Percentiles rank a stretch among this genome's conserved stretches.
Evolutionary conservation across 2,113 vertebrate genomes (phyloP).

Genomic region (Cochlearius cochlearius): DNA sequence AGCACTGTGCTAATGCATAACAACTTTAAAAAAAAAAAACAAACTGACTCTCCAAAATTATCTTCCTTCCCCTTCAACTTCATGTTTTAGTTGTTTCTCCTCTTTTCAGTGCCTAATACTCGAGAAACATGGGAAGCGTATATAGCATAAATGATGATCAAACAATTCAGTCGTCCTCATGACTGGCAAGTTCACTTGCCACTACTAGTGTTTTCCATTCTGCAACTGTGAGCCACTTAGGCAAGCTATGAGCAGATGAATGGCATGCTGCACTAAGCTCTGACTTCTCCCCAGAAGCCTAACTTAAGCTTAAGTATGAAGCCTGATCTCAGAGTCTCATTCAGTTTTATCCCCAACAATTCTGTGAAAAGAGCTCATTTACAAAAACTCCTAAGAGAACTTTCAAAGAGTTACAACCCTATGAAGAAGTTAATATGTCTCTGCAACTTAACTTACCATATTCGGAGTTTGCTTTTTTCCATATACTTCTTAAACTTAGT

Average conservation of each 20-base stretch:
- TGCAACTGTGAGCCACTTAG: not conserved
- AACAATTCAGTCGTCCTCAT: no score
- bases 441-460: not conserved
- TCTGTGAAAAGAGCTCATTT: not conserved
- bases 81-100: not conserved
- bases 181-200: not conserved
- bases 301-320: fast-evolving
- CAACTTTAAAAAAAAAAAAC: not conserved
- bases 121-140: not conserved
- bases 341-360: fast-evolving
- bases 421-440: not conserved
- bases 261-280: not conserved
- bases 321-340: not conserved
- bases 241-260: not conserved
- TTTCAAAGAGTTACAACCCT: no score
- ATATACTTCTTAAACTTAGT: not conserved
- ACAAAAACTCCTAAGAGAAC: not conserved
- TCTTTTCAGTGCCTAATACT: not conserved
- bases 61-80: not conserved
- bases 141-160: not conserved
- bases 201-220: not conserved
- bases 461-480: not conserved
- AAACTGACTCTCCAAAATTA: not conserved
- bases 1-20: not conserved
- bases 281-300: not conserved